Percentiles rank a stretch among this genome's conserved stretches.
These are phyloP conservation scores for Bos indicus DNA, from an alignment of 2,113 vertebrate species.

Conservation along the genomic window DNA sequence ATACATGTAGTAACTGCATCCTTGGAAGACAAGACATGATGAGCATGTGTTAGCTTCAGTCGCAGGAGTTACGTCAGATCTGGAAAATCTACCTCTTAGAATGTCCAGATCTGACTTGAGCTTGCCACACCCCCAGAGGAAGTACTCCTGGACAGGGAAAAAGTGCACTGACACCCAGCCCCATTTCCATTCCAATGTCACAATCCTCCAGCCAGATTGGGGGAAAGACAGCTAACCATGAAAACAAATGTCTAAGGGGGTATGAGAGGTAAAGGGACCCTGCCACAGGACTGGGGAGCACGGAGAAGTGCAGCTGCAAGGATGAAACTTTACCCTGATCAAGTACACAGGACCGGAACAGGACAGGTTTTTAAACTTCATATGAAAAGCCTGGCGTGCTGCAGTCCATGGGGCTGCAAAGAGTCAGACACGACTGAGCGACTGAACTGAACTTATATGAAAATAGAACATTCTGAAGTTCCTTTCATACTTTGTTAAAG, in stretches of 20 bases:
- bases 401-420: neutral
- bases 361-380: neutral
- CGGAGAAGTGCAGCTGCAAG: neutral
- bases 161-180: neutral
- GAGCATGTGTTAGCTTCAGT: neutral
- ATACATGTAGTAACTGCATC: neutral
- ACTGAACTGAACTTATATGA: neutral
- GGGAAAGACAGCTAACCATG: neutral
- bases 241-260: neutral
- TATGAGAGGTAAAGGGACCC: neutral
- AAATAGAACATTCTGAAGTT: neutral
- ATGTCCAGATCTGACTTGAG: neutral
- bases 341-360: neutral
- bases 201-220: neutral
- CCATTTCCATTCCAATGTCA: neutral
- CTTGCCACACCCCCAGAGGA: neutral
- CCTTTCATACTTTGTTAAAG: neutral
- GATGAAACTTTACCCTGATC: neutral
- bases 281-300: neutral
- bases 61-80: neutral
- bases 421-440: neutral
- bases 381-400: neutral
- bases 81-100: neutral
- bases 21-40: neutral
- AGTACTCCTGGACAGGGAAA: neutral